Base-by-base conservation (phyloP, 1,140 invertebrate genomes). In the Papilio dardanus region DNA sequence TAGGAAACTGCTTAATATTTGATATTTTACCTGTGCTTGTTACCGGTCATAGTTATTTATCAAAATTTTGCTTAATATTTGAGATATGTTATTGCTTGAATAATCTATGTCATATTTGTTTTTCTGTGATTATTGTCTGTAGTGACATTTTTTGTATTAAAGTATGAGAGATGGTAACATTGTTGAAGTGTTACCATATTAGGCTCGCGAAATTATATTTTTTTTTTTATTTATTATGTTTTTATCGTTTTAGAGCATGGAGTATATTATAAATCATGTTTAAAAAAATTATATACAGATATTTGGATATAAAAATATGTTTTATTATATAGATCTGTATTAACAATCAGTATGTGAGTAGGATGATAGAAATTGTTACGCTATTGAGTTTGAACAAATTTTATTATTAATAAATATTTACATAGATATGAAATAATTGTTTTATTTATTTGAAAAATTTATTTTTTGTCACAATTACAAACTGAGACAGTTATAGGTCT, bases 331-430 rank as follows among this genome's bases (percentile, higher is more conserved):
- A 37, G 66, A 68, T 68, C 66, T 68, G 66, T 68, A 35, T 10
- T 66, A 21, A 68, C 7, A 66, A n/a, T n/a, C 14, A 66, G 62
- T 66, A 66, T 66, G n/a, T 19, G 66, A 68, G 31, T 35, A 68
- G 66, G 66, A 35, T 68, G 31, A 16, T 68, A 33, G 31, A 37
- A 30, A 66, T 21, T 68, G 66, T 68, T 68, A 68, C 1, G n/a
- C 66, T 68, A 37, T 68, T 68, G 16, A 66, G 65, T 33, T 68
- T 35, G 31, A 68, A 35, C 66, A 68, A 68, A 35, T 68, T 68
- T 68, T 37, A 31, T 68, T 35, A 16, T 68, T 35, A 68, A 68
- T 68, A 68, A 68, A 66, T 66, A 66, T 66, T 21, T 66, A 66
- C 30, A 66, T 28, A 62, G 28, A 31, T 33, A 19, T 4, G 30